Base-by-base conservation (phyloP, 2,888 invertebrate species). In the Eupeodes luniger region DNA sequence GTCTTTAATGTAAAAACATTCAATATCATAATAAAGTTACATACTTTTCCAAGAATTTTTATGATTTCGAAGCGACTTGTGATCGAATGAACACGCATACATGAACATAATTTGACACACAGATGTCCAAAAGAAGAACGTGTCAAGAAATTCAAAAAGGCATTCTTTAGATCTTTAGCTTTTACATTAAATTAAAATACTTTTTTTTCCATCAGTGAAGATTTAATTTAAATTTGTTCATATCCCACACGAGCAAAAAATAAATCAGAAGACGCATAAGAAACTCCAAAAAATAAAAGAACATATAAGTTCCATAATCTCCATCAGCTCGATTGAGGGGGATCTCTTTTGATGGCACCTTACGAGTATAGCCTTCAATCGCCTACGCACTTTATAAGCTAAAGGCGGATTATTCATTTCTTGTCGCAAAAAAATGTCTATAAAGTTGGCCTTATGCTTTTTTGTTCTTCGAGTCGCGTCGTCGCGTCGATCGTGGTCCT, bases 61-160 rank as follows among this genome's bases (percentile, higher is more conserved):
- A 40, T 40, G 12, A 62, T 12, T 19, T 5, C 11, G 3, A 62
- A 16, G 5, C 11, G 11, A 40, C 11, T 62, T 62, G 2, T 27
- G 11, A 44, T 44, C 36, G n/a, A 27, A 57, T 19, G 12, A 10
- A 62, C n/a, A 44, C 9, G 6, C 40, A 40, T 40, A 5, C 62
- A 62, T 11, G 11, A 5, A 44, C 12, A 36, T 16, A 6, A 16
- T 36, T n/a, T 10, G 51, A 36, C n/a, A 53, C 53, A n/a, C 69
- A 53, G 40, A 16, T 62, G 61, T 40, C n/a, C 40, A 61, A 9
- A 12, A 51, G 16, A 44, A 51, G 51, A 51, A 51, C 67, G 67
- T 69, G 67, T 69, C 34, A 51, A 53, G 67, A 69, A 69, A 69
- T 34, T 11, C 1, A n/a, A 69, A 69, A 59, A 27, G 57, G 6